These are phyloP conservation scores for Nemapogon koenigi DNA, from an alignment of 2,888 invertebrate species.

Conservation along the genomic window DNA sequence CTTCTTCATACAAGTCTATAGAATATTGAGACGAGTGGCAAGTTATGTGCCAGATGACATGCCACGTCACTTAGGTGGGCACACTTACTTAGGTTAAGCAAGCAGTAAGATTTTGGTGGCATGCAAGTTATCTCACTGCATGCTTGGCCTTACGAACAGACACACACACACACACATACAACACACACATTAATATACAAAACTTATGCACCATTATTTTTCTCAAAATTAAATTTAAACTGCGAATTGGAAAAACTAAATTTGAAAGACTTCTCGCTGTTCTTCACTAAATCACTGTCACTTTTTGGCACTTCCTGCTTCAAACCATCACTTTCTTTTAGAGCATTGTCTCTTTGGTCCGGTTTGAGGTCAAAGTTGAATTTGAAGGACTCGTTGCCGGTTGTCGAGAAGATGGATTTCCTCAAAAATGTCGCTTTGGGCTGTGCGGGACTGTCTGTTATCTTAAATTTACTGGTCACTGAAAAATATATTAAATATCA, in stretches of 20 bases:
- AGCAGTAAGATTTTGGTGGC: no score
- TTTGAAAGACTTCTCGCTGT: constrained; percentile 26
- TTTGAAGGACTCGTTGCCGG: constrained; percentile 60
- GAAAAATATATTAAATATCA: constrained; percentile 26
- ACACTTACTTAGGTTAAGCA: no score
- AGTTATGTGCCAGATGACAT: no score
- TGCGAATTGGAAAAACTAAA: constrained; percentile 53
- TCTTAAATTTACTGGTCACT: constrained; percentile 67
- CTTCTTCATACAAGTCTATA: no score
- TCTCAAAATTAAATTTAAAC: constrained; percentile 72
- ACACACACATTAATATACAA: no score
- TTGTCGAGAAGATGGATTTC: constrained; percentile 65
- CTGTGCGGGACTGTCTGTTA: constrained; percentile 50
- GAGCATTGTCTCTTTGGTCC: constrained; percentile 23
- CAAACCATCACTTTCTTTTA: no score
- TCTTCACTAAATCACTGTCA: constrained; percentile 1
- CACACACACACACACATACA: no score
- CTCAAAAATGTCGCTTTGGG: constrained; percentile 72
- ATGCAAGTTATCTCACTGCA: no score
- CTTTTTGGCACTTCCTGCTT: no score
- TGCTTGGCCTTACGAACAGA: no score
- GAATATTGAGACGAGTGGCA: no score
- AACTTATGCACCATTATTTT: neutral
- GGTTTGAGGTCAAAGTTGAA: constrained; percentile 49
- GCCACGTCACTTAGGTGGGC: no score